A percentile compares a stretch with the other conserved stretches of the same genome.
These are phyloP conservation scores for Elanoides forficatus DNA, from an alignment of 2,113 vertebrate genomes.

Conservation along the genomic window DNA sequence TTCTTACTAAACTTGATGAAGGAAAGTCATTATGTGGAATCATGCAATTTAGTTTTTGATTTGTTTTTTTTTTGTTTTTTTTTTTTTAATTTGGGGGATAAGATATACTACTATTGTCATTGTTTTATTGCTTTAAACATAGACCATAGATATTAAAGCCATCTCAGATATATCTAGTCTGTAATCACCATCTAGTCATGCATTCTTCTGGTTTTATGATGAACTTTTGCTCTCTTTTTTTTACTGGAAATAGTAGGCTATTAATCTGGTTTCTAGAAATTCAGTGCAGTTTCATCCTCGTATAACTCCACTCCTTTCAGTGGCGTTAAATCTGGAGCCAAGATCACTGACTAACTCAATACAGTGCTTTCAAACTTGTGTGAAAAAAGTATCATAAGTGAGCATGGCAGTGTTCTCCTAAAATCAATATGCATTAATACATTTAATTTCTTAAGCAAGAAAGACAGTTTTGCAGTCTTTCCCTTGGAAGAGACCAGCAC, in stretches of 20 bases:
- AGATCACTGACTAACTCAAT: background rate
- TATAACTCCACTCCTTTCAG: background rate
- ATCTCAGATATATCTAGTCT: background rate
- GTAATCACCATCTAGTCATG: background rate
- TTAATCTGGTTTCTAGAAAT: background rate
- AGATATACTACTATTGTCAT: background rate
- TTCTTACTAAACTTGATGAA: background rate
- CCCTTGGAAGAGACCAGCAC: background rate
- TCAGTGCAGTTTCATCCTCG: background rate
- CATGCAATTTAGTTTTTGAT: background rate
- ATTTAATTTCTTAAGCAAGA: background rate
- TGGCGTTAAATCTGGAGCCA: background rate
- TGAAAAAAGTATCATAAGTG: background rate
- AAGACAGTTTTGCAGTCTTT: background rate
- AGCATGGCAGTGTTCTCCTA: background rate
- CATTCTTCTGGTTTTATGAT: background rate
- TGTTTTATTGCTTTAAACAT: background rate
- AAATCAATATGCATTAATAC: background rate
- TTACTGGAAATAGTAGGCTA: background rate
- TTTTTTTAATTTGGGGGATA: background rate
- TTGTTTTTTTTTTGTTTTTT: background rate
- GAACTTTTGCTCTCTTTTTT: background rate
- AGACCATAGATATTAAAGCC: background rate
- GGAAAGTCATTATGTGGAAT: background rate
- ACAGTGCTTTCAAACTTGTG: background rate